These are phyloP conservation scores for Ennomos fuscantarius DNA, from an alignment of 2,888 invertebrate genomes.

Conservation along the genomic window DNA sequence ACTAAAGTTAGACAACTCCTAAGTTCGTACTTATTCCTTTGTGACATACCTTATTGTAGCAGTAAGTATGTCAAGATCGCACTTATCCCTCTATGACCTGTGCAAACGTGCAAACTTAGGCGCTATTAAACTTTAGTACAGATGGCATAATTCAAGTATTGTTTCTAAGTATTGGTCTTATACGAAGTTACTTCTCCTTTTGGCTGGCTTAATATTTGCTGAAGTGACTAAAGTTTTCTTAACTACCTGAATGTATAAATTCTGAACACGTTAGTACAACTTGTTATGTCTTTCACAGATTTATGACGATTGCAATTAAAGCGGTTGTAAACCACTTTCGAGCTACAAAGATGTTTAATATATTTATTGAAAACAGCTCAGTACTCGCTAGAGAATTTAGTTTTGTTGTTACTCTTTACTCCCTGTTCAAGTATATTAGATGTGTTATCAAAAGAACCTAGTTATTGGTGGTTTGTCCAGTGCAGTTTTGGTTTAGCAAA, in stretches of 20 bases:
- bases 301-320: neutral
- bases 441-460: neutral
- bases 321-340: neutral
- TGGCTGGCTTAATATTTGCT: neutral
- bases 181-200: neutral
- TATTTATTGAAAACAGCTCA: too few relatives aligned
- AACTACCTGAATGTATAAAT: neutral
- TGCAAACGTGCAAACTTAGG: too few relatives aligned
- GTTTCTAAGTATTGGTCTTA: neutral
- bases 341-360: too few relatives aligned
- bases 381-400: neutral
- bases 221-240: too few relatives aligned
- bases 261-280: constrained; percentile 6
- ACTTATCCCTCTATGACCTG: too few relatives aligned
- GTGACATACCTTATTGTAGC: too few relatives aligned
- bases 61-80: too few relatives aligned
- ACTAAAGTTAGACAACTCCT: too few relatives aligned
- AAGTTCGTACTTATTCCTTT: too few relatives aligned
- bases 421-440: neutral
- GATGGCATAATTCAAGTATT: neutral
- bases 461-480: constrained; percentile 25
- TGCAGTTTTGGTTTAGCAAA: constrained; percentile 26
- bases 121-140: too few relatives aligned
- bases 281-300: neutral
- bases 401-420: neutral